Evolutionary conservation across 2,113 vertebrate species (phyloP).

Genomic region (Tretioscincus oriximinensis): DNA sequence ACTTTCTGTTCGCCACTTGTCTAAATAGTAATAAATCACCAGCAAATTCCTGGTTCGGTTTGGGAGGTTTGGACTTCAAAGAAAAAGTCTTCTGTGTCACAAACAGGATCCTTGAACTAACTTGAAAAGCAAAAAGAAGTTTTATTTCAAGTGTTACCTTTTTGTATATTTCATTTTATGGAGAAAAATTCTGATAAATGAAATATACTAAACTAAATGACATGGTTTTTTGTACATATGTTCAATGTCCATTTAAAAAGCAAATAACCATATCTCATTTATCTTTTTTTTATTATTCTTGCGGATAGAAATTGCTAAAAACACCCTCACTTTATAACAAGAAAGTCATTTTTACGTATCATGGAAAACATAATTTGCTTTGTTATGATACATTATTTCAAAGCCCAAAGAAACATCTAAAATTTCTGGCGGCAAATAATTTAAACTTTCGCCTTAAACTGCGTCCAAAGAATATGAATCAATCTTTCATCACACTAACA

Average conservation of each 20-base stretch:
- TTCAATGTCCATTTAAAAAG: conserved; percentile 26
- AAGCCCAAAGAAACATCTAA: neutral
- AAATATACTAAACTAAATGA: conserved; percentile 24
- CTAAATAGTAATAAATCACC: conserved; percentile 88
- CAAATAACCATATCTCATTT: neutral
- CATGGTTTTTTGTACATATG: conserved; percentile 34
- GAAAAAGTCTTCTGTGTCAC: conserved; percentile 40
- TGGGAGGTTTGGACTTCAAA: conserved; percentile 71
- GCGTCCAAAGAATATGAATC: neutral
- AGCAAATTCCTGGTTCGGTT: conserved; percentile 76
- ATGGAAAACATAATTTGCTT: neutral
- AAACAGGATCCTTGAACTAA: conserved; percentile 69
- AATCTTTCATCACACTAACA: neutral
- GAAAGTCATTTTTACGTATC: neutral
- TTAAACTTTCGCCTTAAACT: neutral
- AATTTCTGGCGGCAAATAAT: neutral
- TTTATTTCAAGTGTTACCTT: conserved; percentile 54
- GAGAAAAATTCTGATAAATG: conserved; percentile 25
- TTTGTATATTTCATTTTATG: conserved; percentile 44
- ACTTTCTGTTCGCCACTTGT: conserved; percentile 85
- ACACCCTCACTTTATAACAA: neutral
- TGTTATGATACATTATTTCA: conserved; percentile 28
- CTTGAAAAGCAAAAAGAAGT: conserved; percentile 39
- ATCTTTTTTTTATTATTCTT: neutral
- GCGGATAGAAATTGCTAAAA: conserved; percentile 26